Conservation (phyloP, 2,113 vertebrate species). For the Ailurus styani region DNA sequence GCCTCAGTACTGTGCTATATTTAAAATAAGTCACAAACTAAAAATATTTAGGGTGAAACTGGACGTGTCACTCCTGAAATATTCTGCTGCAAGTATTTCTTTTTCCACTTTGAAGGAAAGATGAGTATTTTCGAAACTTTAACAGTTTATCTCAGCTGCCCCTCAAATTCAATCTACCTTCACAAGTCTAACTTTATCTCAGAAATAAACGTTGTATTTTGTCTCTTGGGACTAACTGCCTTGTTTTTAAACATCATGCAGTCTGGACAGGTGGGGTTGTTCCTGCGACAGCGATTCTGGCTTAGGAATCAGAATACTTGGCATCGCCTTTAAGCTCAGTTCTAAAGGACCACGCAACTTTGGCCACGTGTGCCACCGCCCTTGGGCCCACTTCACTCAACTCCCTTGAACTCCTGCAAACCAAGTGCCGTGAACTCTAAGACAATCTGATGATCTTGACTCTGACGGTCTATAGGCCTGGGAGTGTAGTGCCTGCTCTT, state of each 20-base stretch:
- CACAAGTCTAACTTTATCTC: neutral
- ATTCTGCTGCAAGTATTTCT: neutral
- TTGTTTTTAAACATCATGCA: neutral
- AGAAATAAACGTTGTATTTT: neutral
- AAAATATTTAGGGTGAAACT: constrained; percentile 30
- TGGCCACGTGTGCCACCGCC: neutral
- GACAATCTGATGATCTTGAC: neutral
- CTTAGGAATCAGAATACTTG: neutral
- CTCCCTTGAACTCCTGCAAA: neutral
- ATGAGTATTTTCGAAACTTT: neutral
- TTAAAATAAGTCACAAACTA: constrained; percentile 32
- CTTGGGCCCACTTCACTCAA: neutral
- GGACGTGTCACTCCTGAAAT: neutral
- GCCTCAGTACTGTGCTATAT: neutral
- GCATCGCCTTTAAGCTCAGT: neutral
- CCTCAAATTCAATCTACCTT: neutral
- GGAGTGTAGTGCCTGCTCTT: neutral
- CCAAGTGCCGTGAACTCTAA: no score
- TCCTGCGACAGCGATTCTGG: neutral
- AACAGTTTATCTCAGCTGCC: neutral
- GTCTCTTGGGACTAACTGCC: neutral
- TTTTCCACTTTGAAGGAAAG: neutral
- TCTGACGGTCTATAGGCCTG: neutral
- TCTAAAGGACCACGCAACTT: neutral
- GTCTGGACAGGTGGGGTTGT: neutral